A percentile compares a stretch with the other conserved stretches of the same genome.
Evolutionary conservation across 2,797 vertebrate genomes (phyloP).

Genomic region (Spinus pinus): DNA sequence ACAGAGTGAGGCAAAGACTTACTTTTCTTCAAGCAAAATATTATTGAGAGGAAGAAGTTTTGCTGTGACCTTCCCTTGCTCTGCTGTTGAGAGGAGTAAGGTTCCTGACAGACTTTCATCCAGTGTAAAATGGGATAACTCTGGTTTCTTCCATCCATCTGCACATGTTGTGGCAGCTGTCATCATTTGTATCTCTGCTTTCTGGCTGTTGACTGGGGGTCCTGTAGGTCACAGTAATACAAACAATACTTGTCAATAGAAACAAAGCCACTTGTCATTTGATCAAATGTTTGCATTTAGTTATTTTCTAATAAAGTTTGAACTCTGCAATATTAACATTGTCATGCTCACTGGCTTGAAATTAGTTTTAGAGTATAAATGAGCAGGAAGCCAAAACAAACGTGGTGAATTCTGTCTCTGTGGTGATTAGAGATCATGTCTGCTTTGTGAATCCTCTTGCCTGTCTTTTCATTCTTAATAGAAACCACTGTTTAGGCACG

Average conservation of each 20-base stretch:
- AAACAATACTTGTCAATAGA: constrained; percentile 26
- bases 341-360: background rate
- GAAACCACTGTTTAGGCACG: background rate
- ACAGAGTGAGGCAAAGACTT: background rate
- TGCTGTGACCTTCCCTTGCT: background rate
- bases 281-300: constrained; percentile 6
- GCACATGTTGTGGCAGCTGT: background rate
- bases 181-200: constrained; percentile 4
- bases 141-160: constrained; percentile 22
- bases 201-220: constrained; percentile 16
- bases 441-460: background rate
- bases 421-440: background rate
- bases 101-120: background rate
- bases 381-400: background rate
- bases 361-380: background rate
- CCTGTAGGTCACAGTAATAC: background rate
- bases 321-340: background rate
- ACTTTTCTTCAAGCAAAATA: background rate
- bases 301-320: constrained; percentile 24
- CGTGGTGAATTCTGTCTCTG: background rate
- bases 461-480: background rate
- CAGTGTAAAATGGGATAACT: background rate
- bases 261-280: constrained; percentile 9
- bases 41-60: background rate
- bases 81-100: background rate